Evolutionary conservation across 2,797 vertebrate species (phyloP), one percentile per base, ranked within the genome.

Genomic region (Gymnoscopelus microlampas): DNA sequence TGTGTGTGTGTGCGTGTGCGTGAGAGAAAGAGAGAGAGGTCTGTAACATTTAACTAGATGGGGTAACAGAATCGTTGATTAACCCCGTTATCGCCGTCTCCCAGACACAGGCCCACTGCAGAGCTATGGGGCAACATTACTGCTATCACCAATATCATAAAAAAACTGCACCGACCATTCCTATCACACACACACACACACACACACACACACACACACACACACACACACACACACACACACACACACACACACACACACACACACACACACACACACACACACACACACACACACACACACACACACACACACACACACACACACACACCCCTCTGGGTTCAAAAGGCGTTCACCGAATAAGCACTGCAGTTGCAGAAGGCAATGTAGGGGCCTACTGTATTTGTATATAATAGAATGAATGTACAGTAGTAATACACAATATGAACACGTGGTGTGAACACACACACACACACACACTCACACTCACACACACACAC

Each of bases 11-110:
- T 61, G 19, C 57, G 63, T 60, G 15, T 15, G 56, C 66, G n/a
- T 26, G 68, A 56, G 50, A 29, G 53, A 19, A 48, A 44, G 49
- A 50, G 61, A 73, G 61, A 73, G 73, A 68, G 89, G 90, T 89
- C 60, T 61, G 64, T 87, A 89, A 90, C 88, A 84, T 89, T 85
- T 87, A 88, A 89, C 83, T 79, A 80, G 77, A 85, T 78, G 66
- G 70, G 53, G 68, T 65, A 82, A 80, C 79, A 68, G 77, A 84
- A 85, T 58, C 48, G 79, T 68, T 82, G 85, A 90, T 88, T 84
- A 88, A 85, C 32, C 32, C 77, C 48, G 86, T 84, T 92, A 91
- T 91, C 89, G 77, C 69, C 5, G 10, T 51, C 74, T 83, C 66
- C 44, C 86, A 91, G 87, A 82, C 81, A 51, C 76, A 63, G 76